Conservation (phyloP, 2,797 vertebrate species). For the Varecia variegata region DNA sequence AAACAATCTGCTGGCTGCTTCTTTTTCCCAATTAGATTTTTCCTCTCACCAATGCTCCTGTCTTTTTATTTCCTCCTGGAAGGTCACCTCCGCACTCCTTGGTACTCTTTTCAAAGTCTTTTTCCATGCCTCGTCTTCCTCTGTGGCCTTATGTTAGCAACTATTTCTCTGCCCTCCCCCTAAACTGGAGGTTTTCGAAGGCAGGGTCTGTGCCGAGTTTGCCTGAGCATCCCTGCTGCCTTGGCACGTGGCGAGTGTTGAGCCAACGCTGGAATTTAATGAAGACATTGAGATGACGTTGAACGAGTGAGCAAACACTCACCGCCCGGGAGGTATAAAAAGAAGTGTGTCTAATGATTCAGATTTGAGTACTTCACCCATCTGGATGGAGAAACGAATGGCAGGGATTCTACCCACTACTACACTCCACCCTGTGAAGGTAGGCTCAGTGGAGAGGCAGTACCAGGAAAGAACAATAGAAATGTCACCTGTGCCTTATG, state of each 20-base stretch:
- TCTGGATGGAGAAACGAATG: neutral
- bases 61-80: neutral
- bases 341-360: neutral
- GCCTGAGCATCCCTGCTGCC: neutral
- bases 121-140: neutral
- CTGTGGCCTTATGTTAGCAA: neutral
- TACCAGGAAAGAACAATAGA: neutral
- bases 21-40: neutral
- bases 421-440: neutral
- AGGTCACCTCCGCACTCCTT: neutral
- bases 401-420: neutral
- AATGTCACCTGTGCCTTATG: neutral
- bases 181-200: neutral
- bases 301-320: neutral
- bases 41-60: neutral
- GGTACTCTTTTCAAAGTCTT: neutral
- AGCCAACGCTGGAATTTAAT: conserved; percentile 24
- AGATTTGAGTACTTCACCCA: neutral
- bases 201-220: neutral
- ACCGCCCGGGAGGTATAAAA: neutral
- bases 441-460: neutral
- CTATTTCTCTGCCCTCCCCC: neutral
- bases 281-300: neutral
- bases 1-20: neutral
- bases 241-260: neutral